Evolutionary conservation across 2,888 invertebrate genomes (phyloP).

Genomic region (Heliconius ismenius): DNA sequence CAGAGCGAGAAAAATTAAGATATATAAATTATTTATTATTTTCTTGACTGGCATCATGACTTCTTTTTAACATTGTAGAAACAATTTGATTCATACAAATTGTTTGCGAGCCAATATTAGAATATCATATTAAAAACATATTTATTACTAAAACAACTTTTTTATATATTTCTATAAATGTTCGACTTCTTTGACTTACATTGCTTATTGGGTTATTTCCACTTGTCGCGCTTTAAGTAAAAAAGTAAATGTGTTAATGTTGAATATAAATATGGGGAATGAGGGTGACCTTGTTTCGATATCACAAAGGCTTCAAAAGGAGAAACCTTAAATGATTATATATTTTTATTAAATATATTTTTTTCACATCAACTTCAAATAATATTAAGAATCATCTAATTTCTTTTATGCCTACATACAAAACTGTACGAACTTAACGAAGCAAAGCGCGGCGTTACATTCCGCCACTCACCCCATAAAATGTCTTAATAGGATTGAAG

Average conservation of each 20-base stretch:
- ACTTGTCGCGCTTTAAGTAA: neutral
- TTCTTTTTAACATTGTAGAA: neutral
- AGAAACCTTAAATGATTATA: neutral
- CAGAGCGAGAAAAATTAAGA: no score
- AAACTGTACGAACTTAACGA: no score
- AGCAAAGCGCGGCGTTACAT: no score
- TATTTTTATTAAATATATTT: neutral
- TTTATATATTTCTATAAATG: no score
- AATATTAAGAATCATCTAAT: neutral
- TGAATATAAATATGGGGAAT: neutral
- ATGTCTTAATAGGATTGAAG: no score
- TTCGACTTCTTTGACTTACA: no score
- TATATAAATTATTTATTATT: no score
- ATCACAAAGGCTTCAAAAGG: neutral
- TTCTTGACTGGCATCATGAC: no score
- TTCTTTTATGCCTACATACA: neutral
- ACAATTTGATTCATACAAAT: neutral
- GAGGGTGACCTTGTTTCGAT: neutral
- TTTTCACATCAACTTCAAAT: neutral
- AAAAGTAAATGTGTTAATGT: neutral
- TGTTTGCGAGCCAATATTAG: neutral
- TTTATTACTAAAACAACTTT: neutral
- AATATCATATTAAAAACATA: neutral
- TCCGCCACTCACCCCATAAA: no score
- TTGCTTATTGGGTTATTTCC: no score